Percentiles rank a stretch among this genome's conserved stretches.
Evolutionary conservation across 2,797 vertebrate genomes (phyloP).

Genomic region (Carcharodon carcharias): DNA sequence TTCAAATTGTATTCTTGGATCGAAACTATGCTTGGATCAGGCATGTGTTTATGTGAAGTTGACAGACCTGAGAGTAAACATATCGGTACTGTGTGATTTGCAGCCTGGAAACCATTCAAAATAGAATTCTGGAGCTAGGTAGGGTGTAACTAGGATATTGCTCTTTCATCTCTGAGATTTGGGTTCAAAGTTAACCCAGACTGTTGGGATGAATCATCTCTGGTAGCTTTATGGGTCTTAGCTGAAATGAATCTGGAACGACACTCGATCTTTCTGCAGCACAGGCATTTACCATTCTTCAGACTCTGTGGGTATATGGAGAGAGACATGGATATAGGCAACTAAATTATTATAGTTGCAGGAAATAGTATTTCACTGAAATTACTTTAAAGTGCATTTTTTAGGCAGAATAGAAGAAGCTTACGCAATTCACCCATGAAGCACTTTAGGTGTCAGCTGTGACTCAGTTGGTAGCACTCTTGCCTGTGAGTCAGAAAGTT

Average conservation of each 20-base stretch:
- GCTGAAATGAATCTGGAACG: neutral
- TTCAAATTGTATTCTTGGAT: neutral
- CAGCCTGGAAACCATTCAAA: slow-evolving; percentile 5
- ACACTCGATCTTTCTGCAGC: neutral
- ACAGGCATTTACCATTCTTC: neutral
- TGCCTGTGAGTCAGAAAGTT: neutral
- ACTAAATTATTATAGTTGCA: neutral
- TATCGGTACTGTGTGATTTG: neutral
- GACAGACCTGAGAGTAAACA: neutral
- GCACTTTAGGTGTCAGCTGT: neutral
- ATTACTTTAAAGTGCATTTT: neutral
- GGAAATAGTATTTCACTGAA: neutral
- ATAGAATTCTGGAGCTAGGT: neutral
- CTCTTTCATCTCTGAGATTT: neutral
- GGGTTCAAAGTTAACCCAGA: neutral
- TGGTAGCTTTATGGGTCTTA: neutral
- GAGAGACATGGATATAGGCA: neutral
- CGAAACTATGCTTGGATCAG: neutral
- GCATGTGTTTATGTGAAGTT: neutral
- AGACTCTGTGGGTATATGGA: neutral
- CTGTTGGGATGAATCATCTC: neutral
- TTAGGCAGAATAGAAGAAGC: no score
- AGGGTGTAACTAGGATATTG: no score
- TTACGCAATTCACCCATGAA: neutral
- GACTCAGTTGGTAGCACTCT: neutral